These are phyloP conservation scores for Solea solea DNA, from an alignment of 2,113 vertebrate species.

Conservation along the genomic window DNA sequence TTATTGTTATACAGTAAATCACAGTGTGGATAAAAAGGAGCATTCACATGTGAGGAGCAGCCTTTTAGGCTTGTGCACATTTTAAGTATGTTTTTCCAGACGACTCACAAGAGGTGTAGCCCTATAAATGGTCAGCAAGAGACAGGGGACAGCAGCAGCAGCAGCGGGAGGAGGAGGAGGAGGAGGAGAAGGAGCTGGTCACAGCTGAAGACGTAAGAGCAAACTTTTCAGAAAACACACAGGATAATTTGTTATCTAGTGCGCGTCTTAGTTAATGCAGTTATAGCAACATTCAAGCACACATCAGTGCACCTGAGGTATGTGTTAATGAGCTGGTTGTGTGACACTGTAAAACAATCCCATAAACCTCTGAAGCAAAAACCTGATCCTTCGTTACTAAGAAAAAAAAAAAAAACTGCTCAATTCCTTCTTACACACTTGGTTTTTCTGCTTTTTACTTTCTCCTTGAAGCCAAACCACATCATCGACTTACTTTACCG, in stretches of 20 bases:
- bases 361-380: slow-evolving; percentile 19
- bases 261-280: slow-evolving; percentile 3
- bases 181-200: too few species aligned
- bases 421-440: not conserved
- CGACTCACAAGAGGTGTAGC: not conserved
- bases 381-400: slow-evolving; percentile 14
- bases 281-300: slow-evolving; percentile 38
- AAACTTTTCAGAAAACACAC: too few species aligned
- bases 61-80: slow-evolving; percentile 9
- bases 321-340: slow-evolving; percentile 25
- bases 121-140: not conserved
- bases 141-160: too few species aligned
- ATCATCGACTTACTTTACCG: not conserved
- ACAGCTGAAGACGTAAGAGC: too few species aligned
- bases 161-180: too few species aligned
- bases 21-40: not conserved
- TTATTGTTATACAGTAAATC: not conserved
- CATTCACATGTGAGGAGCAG: not conserved
- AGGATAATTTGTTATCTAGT: too few species aligned
- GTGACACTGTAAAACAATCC: slow-evolving; percentile 38
- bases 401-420: not conserved
- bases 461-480: slow-evolving; percentile 10
- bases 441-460: not conserved
- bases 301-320: slow-evolving; percentile 52
- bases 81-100: not conserved